Evolutionary conservation across 2,888 invertebrate species (phyloP).

Genomic region (Camptogramma bilineatum): DNA sequence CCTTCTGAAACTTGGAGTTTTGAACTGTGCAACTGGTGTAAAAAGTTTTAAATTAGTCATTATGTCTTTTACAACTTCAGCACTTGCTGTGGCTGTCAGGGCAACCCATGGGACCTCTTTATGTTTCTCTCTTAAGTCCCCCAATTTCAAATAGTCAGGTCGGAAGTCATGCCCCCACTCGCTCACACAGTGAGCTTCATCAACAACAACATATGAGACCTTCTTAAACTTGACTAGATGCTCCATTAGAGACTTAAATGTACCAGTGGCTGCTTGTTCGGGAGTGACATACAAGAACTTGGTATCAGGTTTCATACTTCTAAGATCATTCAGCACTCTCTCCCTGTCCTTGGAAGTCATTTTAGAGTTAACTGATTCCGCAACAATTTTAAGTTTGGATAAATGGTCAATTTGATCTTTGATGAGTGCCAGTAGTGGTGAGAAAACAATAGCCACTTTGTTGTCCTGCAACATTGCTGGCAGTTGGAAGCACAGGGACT

Average conservation of each 20-base stretch:
- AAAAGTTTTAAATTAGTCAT: conserved; percentile 89
- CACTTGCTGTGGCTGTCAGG: conserved; percentile 96
- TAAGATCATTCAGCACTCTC: conserved; percentile 91
- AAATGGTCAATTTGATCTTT: conserved; percentile 98
- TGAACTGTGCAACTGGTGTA: conserved; percentile 90
- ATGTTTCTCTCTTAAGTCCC: conserved; percentile 84
- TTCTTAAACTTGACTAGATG: conserved; percentile 90
- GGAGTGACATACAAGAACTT: conserved; percentile 98
- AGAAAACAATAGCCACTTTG: conserved; percentile 96
- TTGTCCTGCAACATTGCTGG: conserved; percentile 94
- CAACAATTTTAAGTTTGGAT: conserved; percentile 89
- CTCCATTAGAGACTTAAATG: conserved; percentile 89
- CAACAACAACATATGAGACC: conserved; percentile 96
- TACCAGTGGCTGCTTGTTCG: conserved; percentile 95
- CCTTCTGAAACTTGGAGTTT: conserved; percentile 94
- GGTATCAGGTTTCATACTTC: conserved; percentile 89
- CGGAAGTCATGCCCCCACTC: conserved; percentile 99
- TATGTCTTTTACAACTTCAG: conserved; percentile 93
- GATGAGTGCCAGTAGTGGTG: conserved; percentile 97
- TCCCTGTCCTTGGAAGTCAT: conserved; percentile 91
- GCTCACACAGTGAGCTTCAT: conserved; percentile 99
- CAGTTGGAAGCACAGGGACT: conserved; percentile 98
- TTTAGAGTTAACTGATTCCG: conserved; percentile 97
- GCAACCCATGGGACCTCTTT: conserved; percentile 94
- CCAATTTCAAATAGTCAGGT: conserved; percentile 96